Base-by-base conservation (phyloP, 2,888 invertebrate species). In the Bombylius major region DNA sequence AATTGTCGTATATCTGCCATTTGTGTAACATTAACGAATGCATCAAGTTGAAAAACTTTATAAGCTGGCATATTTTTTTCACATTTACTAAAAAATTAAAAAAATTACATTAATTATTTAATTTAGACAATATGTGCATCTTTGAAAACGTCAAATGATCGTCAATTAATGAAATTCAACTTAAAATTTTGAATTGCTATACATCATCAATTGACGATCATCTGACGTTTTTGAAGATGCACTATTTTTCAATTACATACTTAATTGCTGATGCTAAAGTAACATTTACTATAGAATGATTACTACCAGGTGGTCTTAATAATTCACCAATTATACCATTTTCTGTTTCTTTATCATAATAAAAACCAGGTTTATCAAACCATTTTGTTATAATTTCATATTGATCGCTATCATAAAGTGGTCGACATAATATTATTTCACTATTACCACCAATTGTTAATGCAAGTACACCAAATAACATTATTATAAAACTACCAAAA, bases 21-120 rank as follows among this genome's bases (percentile, higher is more conserved):
- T 63, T 81, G 80, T 64, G 86, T 84, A 50, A 87, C 77, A 68
- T 88, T 83, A 59, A 86, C 76, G 60, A 84, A 78, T 66, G 80
- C 82, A 63, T 83, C 80, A 62, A 89, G 73, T 70, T 84, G 82
- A 67, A 88, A 86, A 34, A 86, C 83, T 48, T 78, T 76, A 75
- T 87, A 89, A n/a, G 83, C 82, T 60, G 87, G 79, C 62, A 80
- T 79, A 67, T 87, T 83, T 65, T 80, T 77, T 69, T 83, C 80
- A 68, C 88, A 89, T 65, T 83, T 82, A 62, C 88, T 88, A 70
- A 53, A 64, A 64, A 50, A 23, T 14, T n/a, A n/a, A n/a, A 3
- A 23, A 48, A 31, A 11, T 31, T 6, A 7, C 11, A 48, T 5
- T 9, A 39, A 9, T 39, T 9, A 11, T 39, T 11, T 39, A 39